phyloP scores from a whole-genome alignment of 30 jellyfish, hydroid and myxozoan species.

The Sanderia malayensis region DNA sequence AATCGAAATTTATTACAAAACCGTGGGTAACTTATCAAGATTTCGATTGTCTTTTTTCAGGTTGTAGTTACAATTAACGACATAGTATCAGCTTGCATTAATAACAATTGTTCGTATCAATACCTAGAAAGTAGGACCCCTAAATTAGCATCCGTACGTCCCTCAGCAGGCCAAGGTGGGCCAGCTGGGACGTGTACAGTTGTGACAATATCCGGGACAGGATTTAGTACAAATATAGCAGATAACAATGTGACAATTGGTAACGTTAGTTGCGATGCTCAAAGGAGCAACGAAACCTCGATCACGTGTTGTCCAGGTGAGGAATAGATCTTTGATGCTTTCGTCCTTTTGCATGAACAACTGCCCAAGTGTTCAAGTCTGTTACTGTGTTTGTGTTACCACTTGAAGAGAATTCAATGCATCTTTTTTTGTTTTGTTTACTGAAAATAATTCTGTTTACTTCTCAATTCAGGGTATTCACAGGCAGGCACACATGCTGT shows the following conservation, averaged over 20 bases:
- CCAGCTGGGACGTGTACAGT: conserved; percentile 53
- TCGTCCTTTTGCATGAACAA: no score
- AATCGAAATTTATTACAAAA: no score
- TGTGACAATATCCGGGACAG: conserved; percentile 66
- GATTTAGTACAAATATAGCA: conserved; percentile 40
- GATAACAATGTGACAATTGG: conserved; percentile 66
- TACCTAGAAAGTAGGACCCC: conserved; percentile 70
- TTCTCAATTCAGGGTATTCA: conserved; percentile 32
- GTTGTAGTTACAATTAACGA: conserved; percentile 81
- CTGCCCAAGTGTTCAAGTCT: no score
- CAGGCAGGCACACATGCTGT: conserved; percentile 71
- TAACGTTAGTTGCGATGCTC: conserved; percentile 49
- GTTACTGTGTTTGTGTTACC: no score
- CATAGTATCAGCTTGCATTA: conserved; percentile 67
- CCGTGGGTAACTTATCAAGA: no score
- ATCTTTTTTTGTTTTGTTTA: no score
- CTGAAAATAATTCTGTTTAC: no score
- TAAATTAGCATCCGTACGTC: conserved; percentile 43
- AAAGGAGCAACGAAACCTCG: conserved; percentile 29
- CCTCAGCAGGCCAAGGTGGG: conserved; percentile 65
- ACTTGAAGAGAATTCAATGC: no score
- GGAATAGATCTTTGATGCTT: no score
- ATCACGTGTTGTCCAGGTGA: conserved; percentile 76
- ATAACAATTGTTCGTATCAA: conserved; percentile 48
- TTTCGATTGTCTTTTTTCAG: conserved; percentile 16